Evolutionary conservation across 2,797 vertebrate genomes (phyloP), one percentile per base, ranked within the genome.

Genomic region (Tokudaia tokunoshimensis): DNA sequence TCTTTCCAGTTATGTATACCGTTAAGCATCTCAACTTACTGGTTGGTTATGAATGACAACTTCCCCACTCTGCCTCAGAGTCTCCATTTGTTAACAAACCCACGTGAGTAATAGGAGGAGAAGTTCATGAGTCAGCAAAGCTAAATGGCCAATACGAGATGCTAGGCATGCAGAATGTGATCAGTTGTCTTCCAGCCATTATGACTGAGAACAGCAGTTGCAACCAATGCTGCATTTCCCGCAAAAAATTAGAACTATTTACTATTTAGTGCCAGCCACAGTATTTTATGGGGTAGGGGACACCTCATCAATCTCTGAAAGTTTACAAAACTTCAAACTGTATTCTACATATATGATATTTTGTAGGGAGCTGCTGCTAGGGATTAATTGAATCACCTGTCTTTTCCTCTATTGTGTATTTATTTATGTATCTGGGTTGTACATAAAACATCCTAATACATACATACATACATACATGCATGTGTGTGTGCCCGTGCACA

Each of bases 241-340:
- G 50, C 37, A 92, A 29, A 86, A 79, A 74, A 89, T 59, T n/a
- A 57, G 83, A 89, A 95, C 37, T 72, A 91, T 70, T 74, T 94
- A 82, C 22, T 85, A 17, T 85, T 52, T 41, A 41, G 55, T 59
- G 80, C 6, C 22, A 26, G 22, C 3, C n/a, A 82, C 14, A 8
- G 15, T 81, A 67, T 57, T 96, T 94, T 82, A 37, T 72, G n/a
- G 70, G 19, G n/a, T 67, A 65, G 17, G n/a, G n/a, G n/a, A 9
- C 7, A 19, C 7, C 70, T 59, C 85, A 52, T 37, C 44, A 89
- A 13, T 6, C 6, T 19, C 12, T 93, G 31, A 79, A 91, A 52
- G 72, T 85, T 91, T 96, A 91, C 55, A 91, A 91, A 93, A 13
- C 79, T 96, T 82, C 61, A 94, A 89, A 92, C 10, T 52, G 8